These are phyloP conservation scores for Drosophila fulvimacula DNA, from an alignment of 2,888 invertebrate species.

Conservation along the genomic window DNA sequence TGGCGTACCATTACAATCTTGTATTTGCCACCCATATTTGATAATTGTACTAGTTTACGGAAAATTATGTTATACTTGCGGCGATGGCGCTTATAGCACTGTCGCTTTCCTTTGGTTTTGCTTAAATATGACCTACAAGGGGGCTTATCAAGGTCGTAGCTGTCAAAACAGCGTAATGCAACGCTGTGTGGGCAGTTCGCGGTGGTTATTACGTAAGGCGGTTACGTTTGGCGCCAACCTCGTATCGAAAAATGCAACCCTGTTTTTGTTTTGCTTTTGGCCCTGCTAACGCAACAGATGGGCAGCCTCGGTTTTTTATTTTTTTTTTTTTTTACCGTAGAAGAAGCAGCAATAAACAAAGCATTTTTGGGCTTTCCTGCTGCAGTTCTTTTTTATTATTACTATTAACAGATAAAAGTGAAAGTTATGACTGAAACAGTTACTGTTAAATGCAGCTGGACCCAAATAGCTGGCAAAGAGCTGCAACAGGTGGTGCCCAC, in stretches of 20 bases:
- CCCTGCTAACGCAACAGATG: slow-evolving; percentile 33
- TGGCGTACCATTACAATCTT: slow-evolving; percentile 91
- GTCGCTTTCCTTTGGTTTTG: slow-evolving; percentile 63
- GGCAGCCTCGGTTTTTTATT: slow-evolving; percentile 7
- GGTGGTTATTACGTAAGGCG: slow-evolving; percentile 18
- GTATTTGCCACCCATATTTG: slow-evolving; percentile 85
- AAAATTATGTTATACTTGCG: slow-evolving; percentile 58
- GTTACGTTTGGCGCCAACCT: slow-evolving; percentile 20
- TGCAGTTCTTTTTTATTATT: background rate
- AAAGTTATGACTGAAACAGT: slow-evolving; percentile 52
- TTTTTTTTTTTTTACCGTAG: background rate
- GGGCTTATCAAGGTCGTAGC: slow-evolving; percentile 65
- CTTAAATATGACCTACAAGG: slow-evolving; percentile 71
- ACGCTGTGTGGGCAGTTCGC: slow-evolving; percentile 25
- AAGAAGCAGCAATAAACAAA: slow-evolving; percentile 55
- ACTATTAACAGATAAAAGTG: background rate
- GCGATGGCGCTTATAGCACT: slow-evolving; percentile 60
- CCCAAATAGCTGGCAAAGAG: slow-evolving; percentile 70
- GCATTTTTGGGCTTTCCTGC: slow-evolving; percentile 6
- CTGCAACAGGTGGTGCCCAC: slow-evolving; percentile 64
- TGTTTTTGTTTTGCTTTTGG: slow-evolving; percentile 11
- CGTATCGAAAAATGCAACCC: slow-evolving; percentile 29
- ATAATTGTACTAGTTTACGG: slow-evolving; percentile 52
- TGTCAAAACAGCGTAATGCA: slow-evolving; percentile 52
- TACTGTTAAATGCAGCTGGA: slow-evolving; percentile 72